Conservation (phyloP, 2,888 invertebrate species). For the Cetonia aurata region DNA sequence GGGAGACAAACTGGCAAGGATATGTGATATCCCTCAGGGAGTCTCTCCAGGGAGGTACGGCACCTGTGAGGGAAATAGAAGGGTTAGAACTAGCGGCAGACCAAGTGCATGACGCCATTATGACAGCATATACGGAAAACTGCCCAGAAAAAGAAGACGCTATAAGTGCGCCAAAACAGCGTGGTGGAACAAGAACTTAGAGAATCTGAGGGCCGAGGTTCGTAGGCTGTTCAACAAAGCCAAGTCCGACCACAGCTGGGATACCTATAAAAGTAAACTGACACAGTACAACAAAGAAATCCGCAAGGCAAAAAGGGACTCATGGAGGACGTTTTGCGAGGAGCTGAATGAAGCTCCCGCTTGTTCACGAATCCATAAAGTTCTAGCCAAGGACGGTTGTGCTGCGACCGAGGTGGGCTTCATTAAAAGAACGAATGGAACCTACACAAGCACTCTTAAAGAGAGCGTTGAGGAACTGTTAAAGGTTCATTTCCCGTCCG, state of each 20-base stretch:
- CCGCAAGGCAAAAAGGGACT: slow-evolving; percentile 3
- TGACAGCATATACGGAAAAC: background rate
- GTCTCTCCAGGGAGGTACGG: background rate
- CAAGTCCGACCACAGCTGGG: too few species aligned
- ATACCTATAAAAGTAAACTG: too few species aligned
- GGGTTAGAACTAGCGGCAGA: background rate
- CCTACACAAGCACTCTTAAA: too few species aligned
- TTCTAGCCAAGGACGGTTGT: background rate
- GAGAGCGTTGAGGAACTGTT: too few species aligned
- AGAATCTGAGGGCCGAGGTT: too few species aligned
- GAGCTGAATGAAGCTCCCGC: background rate
- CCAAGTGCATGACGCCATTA: background rate
- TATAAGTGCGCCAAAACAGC: too few species aligned
- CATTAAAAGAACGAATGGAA: too few species aligned
- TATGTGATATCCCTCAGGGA: background rate
- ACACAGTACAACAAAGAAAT: slow-evolving; percentile 7
- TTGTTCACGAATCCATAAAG: background rate
- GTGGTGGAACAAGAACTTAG: too few species aligned
- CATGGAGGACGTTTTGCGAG: slow-evolving; percentile 2
- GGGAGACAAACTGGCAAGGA: background rate
- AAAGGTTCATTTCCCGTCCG: too few species aligned
- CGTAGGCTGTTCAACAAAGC: too few species aligned
- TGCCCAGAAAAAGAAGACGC: background rate
- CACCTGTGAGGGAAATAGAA: background rate
- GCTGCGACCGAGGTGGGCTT: too few species aligned